Conservation (phyloP, 2,113 vertebrate genomes). For the Pogonocichla stellata region DNA sequence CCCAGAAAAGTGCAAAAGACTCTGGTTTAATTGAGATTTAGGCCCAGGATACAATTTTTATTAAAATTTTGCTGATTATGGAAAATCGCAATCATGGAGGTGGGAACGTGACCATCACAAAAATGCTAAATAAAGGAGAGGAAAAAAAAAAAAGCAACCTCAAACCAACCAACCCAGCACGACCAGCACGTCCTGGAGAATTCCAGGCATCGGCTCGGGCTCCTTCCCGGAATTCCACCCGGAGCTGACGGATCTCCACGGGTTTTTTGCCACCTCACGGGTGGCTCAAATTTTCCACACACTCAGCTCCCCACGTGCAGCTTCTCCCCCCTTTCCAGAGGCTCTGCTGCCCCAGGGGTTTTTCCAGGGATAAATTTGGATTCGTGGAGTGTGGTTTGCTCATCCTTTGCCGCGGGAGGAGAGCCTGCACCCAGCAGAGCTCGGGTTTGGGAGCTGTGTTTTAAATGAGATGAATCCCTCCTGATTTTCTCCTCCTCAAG, state of each 20-base stretch:
- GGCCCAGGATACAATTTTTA: not conserved
- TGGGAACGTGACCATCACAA: not conserved
- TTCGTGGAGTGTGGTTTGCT: fast-evolving
- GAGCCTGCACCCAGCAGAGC: not conserved
- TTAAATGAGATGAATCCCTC: not conserved
- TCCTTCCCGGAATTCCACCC: not conserved
- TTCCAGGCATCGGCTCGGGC: fast-evolving
- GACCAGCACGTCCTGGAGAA: not conserved
- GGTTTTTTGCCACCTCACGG: not conserved
- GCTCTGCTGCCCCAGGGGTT: fast-evolving
- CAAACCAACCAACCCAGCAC: not conserved
- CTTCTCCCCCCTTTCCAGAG: fast-evolving
- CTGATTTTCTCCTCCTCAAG: not conserved
- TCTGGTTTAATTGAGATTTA: not conserved
- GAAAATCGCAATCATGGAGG: fast-evolving
- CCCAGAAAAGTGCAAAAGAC: not conserved
- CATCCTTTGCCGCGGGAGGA: not conserved
- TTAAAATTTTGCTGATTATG: not conserved
- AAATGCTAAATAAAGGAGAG: not conserved
- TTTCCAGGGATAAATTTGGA: not conserved
- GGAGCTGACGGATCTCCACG: not conserved
- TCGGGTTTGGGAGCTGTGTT: not conserved
- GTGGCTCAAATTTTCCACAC: not conserved
- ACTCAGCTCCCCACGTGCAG: fast-evolving
- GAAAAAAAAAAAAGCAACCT: not conserved